Base-by-base conservation (phyloP, 2,797 vertebrate genomes). In the Spondyliosoma cantharus region DNA sequence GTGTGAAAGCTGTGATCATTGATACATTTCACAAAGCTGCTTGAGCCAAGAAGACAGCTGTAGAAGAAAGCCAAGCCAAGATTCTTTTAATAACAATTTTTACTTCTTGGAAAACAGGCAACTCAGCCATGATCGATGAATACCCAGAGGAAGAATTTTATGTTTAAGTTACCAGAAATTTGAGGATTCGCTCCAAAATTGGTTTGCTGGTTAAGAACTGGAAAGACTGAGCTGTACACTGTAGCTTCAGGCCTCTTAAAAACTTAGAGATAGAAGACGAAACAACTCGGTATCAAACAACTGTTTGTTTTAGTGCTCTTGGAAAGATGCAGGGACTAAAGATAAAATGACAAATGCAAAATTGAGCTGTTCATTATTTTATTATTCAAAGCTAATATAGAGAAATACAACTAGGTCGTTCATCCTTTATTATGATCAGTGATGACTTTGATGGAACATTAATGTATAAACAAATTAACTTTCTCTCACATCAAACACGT, bases 401-500 rank as follows among this genome's bases (percentile, higher is more conserved):
- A 45, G 27, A 64, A 74, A 19, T 17, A 49, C 14, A 3, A 37
- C 49, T 11, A 45, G 3, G 37, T 12, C 27, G 37, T 46, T 64
- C 17, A 46, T 45, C 42, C 20, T 9, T 22, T 20, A 16, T 27
- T 13, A 37, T 37, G 32, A 37, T 3, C 5, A 22, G 50, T 50
- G 54, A 66, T 2, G n/a, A 48, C 16, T 54, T 20, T 46, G 13
- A 45, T 15, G 43, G 7, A 53, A 16, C 16, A 12, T 32, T 24
- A 68, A 24, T 9, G 17, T n/a, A 14, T 29, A 5, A n/a, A 24
- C 29, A 65, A 48, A 17, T 9, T 3, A 43, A 29, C 42, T 61
- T 54, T 53, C 54, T 65, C 46, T 67, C 22, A 71, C 49, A 62
- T 80, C 48, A 45, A 29, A 49, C 43, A 65, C 1, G 11, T 48